Conservation (phyloP, 2,797 vertebrate genomes). For the Fistularia commersonii region DNA sequence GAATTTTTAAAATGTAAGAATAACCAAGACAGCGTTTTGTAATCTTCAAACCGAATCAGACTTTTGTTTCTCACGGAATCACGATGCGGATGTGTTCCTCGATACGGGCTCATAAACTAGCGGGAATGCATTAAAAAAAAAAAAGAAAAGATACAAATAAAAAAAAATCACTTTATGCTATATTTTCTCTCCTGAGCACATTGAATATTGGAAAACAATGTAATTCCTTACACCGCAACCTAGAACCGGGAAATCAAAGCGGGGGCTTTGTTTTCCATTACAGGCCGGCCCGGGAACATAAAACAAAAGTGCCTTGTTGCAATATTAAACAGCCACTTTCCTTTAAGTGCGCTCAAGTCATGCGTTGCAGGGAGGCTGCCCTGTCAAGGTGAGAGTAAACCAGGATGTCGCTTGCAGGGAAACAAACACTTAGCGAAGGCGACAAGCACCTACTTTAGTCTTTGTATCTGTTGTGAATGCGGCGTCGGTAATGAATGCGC, state of each 20-base stretch:
- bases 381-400: slow-evolving; percentile 44
- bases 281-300: slow-evolving; percentile 15
- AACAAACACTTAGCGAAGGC: slow-evolving; percentile 6
- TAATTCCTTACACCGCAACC: slow-evolving; percentile 18
- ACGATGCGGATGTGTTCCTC: too few relatives aligned
- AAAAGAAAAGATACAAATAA: too few relatives aligned
- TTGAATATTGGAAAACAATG: slow-evolving; percentile 35
- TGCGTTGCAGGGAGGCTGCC: slow-evolving; percentile 28
- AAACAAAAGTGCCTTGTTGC: slow-evolving; percentile 35
- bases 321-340: slow-evolving; percentile 43
- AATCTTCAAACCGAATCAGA: too few relatives aligned
- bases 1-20: too few relatives aligned
- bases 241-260: slow-evolving; percentile 19
- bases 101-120: too few relatives aligned
- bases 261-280: slow-evolving; percentile 58
- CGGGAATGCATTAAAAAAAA: too few relatives aligned
- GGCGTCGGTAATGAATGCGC: too few relatives aligned
- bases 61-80: too few relatives aligned
- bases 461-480: slow-evolving; percentile 11
- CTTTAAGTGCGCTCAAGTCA: slow-evolving; percentile 40
- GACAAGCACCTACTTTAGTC: too few relatives aligned
- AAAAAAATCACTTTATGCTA: too few relatives aligned
- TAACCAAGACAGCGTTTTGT: too few relatives aligned
- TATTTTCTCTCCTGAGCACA: slow-evolving; percentile 10
- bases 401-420: slow-evolving; percentile 10